Conservation (phyloP, 2,888 invertebrate species). For the Adelphocoris suturalis region DNA sequence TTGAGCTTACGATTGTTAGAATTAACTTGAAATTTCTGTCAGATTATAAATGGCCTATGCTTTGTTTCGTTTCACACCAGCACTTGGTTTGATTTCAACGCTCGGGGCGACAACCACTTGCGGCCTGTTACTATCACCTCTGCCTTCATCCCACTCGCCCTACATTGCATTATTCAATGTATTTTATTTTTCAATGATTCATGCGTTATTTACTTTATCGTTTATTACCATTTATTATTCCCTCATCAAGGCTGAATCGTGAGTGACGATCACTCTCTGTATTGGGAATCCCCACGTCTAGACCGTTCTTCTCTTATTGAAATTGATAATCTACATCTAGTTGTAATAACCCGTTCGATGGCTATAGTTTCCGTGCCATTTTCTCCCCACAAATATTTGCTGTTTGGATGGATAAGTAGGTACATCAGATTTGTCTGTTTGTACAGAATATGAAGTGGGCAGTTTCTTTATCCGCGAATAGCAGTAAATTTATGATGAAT, state of each 20-base stretch:
- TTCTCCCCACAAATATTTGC: not conserved
- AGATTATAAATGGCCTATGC: no score
- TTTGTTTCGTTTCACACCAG: not conserved
- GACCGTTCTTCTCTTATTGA: not conserved
- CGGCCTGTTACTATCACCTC: not conserved
- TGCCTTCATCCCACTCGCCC: slow-evolving; percentile 32
- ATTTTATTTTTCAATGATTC: not conserved
- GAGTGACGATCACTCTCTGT: not conserved
- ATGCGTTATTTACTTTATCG: not conserved
- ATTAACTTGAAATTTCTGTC: no score
- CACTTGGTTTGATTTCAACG: not conserved
- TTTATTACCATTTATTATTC: slow-evolving; percentile 8
- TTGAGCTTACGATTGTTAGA: no score
- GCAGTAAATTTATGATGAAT: not conserved
- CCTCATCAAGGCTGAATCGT: slow-evolving; percentile 51
- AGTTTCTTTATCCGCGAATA: not conserved
- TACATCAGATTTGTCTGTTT: no score
- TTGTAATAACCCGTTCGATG: not conserved
- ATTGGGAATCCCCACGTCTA: not conserved
- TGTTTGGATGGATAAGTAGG: not conserved
- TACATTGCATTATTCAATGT: slow-evolving; percentile 32
- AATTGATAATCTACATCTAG: not conserved
- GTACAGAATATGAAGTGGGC: not conserved
- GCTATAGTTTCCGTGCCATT: not conserved
- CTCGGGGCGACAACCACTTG: slow-evolving; percentile 5